A percentile compares a stretch with the other conserved stretches of the same genome.
phyloP scores from a whole-genome alignment of 1,140 invertebrate species.

The Andrena cerasifolii region DNA sequence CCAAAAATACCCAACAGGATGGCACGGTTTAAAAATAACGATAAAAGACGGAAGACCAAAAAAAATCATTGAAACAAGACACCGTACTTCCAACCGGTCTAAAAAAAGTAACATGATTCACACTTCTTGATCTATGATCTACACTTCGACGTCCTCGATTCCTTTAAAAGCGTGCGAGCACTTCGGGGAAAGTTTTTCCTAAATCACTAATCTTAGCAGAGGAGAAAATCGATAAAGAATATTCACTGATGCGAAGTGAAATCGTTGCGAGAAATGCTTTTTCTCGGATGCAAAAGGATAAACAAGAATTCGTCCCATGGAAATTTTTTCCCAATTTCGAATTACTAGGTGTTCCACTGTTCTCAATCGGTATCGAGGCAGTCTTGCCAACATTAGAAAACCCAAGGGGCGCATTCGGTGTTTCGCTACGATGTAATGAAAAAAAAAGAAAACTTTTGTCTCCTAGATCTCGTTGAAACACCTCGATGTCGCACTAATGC shows the following conservation, averaged over 20 bases:
- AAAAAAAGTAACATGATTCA: conserved; percentile 31
- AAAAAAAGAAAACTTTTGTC: not conserved
- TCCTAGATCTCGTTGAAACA: conserved; percentile 1
- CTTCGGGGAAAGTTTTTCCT: not conserved
- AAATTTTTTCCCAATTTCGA: conserved; percentile 2
- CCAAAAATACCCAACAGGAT: not conserved
- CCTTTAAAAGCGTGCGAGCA: not conserved
- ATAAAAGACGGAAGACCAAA: conserved; percentile 4
- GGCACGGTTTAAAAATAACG: not conserved
- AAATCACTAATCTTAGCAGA: not conserved
- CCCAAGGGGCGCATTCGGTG: not conserved
- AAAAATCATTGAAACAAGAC: conserved; percentile 28
- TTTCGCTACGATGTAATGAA: not conserved
- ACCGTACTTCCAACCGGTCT: conserved; percentile 18
- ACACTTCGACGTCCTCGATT: conserved; percentile 5
- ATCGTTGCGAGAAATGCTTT: not conserved
- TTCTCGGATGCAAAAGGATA: not conserved
- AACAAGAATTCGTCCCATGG: not conserved
- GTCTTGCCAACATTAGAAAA: not conserved
- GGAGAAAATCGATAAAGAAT: not conserved
- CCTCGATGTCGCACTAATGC: conserved; percentile 31
- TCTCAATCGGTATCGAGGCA: not conserved
- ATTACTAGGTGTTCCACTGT: conserved; percentile 7
- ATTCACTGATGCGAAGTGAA: not conserved
- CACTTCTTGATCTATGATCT: conserved; percentile 5